Percentiles rank a stretch among this genome's conserved stretches.
phyloP scores from a whole-genome alignment of 2,113 vertebrate species.

The Pollachius pollachius region DNA sequence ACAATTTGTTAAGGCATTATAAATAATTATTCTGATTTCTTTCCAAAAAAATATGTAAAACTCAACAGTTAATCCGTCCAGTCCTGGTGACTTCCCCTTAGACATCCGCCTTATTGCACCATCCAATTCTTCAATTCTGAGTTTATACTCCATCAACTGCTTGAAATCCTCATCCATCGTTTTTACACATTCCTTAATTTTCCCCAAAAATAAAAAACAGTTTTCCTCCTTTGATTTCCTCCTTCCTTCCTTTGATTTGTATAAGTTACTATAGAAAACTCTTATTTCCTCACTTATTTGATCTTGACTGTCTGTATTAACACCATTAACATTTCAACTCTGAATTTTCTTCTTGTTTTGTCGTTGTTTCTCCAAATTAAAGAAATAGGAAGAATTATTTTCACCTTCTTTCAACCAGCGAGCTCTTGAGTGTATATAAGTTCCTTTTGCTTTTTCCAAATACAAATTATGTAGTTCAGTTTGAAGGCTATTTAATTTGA shows the following conservation, averaged over 20 bases:
- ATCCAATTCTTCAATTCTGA: conserved; percentile 8
- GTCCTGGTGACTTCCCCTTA: conserved; percentile 10
- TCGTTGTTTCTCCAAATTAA: too few relatives aligned
- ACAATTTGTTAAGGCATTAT: conserved; percentile 13
- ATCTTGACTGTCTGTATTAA: neutral
- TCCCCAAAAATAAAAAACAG: neutral
- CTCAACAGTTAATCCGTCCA: conserved; percentile 2
- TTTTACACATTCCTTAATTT: neutral
- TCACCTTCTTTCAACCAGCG: conserved; percentile 12
- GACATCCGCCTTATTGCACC: conserved; percentile 5
- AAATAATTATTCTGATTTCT: neutral
- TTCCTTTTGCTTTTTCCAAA: conserved; percentile 8
- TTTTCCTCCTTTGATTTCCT: neutral
- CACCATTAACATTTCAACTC: too few relatives aligned
- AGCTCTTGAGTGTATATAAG: conserved; percentile 18
- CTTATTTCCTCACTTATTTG: neutral
- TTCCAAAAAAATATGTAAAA: conserved; percentile 9
- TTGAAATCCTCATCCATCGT: neutral
- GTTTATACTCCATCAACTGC: neutral
- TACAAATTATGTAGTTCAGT: conserved; percentile 14
- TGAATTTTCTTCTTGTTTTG: too few relatives aligned
- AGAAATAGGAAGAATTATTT: conserved; percentile 3
- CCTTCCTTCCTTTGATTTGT: conserved; percentile 5
- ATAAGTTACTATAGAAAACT: conserved; percentile 13
- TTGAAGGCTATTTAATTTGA: conserved; percentile 1